These are phyloP conservation scores for Chrysemys picta DNA, from an alignment of 2,113 vertebrate species.

Conservation along the genomic window DNA sequence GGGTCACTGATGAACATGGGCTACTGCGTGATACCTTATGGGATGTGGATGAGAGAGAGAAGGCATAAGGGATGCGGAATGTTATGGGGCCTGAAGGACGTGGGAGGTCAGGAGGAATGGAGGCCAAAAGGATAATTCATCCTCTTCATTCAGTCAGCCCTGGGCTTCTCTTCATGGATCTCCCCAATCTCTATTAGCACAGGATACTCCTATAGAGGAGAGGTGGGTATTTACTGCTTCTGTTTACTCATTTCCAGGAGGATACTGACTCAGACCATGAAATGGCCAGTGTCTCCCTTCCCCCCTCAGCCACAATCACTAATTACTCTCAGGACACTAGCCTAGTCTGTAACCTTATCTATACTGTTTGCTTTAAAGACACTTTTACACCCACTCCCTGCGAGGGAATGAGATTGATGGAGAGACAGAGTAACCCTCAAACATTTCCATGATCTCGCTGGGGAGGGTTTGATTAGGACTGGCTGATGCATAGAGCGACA, in stretches of 20 bases:
- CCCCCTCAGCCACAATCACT: not conserved
- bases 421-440: conserved; percentile 25
- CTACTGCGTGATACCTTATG: conserved; percentile 51
- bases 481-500: not conserved
- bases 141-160: not conserved
- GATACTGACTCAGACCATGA: not conserved
- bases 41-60: not conserved
- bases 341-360: not conserved
- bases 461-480: not conserved
- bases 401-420: conserved; percentile 30
- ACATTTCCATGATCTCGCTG: conserved; percentile 16
- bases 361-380: conserved; percentile 27
- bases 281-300: conserved; percentile 13
- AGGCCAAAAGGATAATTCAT: not conserved
- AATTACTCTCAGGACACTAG: conserved; percentile 10
- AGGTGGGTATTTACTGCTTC: not conserved
- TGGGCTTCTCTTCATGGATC: not conserved
- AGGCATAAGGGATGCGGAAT: not conserved
- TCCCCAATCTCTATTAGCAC: not conserved
- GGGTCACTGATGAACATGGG: conserved; percentile 70
- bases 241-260: not conserved
- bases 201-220: not conserved
- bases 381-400: conserved; percentile 17
- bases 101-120: not conserved
- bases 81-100: not conserved